Percentiles rank a stretch among this genome's conserved stretches.
Evolutionary conservation across 1,140 invertebrate genomes (phyloP).

Genomic region (Drosophila lowei): DNA sequence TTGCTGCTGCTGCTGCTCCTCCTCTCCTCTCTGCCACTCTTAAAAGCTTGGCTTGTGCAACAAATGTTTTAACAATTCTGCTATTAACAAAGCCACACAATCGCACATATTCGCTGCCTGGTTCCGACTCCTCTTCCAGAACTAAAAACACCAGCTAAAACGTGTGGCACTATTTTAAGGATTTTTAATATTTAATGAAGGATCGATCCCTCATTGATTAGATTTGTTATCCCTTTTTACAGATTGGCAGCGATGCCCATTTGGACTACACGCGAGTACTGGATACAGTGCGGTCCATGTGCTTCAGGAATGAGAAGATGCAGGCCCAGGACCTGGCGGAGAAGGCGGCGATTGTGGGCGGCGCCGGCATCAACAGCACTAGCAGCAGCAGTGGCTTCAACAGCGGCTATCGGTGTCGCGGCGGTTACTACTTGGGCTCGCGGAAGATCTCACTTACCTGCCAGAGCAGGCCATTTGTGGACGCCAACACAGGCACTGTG

Average conservation of each 20-base stretch:
- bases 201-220: neutral
- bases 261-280: slow-evolving; percentile 84
- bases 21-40: slow-evolving; percentile 16
- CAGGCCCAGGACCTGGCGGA: slow-evolving; percentile 71
- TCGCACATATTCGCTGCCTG: too few species aligned
- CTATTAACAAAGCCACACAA: too few species aligned
- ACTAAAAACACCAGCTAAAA: slow-evolving; percentile 4
- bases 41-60: slow-evolving; percentile 44
- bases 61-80: neutral
- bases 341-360: slow-evolving; percentile 79
- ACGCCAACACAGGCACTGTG: slow-evolving; percentile 64
- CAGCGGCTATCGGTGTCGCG: slow-evolving; percentile 62
- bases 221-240: slow-evolving; percentile 17
- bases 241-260: slow-evolving; percentile 81
- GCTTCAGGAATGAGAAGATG: slow-evolving; percentile 84
- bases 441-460: slow-evolving; percentile 87
- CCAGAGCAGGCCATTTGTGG: slow-evolving; percentile 75
- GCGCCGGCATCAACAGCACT: slow-evolving; percentile 40
- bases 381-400: slow-evolving; percentile 23
- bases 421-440: slow-evolving; percentile 84
- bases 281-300: slow-evolving; percentile 84
- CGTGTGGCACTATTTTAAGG: too few species aligned
- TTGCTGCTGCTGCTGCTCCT: slow-evolving; percentile 11
- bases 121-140: neutral
- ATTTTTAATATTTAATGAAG: too few species aligned